Base-by-base conservation (phyloP, 1,140 invertebrate species). In the Drosophila repletoides region DNA sequence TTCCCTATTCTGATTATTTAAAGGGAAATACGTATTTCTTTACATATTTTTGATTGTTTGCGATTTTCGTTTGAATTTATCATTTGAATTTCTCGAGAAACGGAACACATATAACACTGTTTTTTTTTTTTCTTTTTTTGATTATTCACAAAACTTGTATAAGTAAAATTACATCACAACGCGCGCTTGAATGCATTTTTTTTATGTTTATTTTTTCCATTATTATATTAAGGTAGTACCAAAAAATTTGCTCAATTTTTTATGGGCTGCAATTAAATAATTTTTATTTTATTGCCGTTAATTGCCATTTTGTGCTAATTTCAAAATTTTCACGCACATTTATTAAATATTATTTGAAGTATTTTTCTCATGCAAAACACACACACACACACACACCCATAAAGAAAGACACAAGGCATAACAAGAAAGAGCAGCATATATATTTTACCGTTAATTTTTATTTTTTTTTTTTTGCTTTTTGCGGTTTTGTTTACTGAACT, bases 171-270 rank as follows among this genome's bases (percentile, higher is more conserved):
- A 36, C 60, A 28, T 29, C 24, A 64, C 31, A 29, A 5, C 3
- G 9, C 24, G 38, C 17, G 46, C 33, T 61, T 53, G 24, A 41
- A 24, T 52, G 22, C 41, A 48, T 58, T 61, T 33, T 51, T 58
- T 61, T 33, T 51, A 60, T 70, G 55, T 73, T 53, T 65, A 60
- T 40, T 46, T 60, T 29, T 38, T 26, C 1, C 31, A 43, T 51
- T 36, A 46, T 28, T 56, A 21, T 2, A 41, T 49, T 52, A 9
- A 15, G 14, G 40, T 49, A 6, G 19, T 52, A 29, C 14, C 12
- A 9, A 52, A 64, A 70, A 66, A 79, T 71, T 79, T 71, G 51
- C 60, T 49, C 24, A 58, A 66, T 75, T 58, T 77, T 71, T 76
- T 66, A 66, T 58, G 46, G 10, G 48, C 48, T 71, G 59, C 56